A percentile compares a stretch with the other conserved stretches of the same genome.
phyloP scores from a whole-genome alignment of 2,888 invertebrate genomes.

The Nemotelus pantherinus region DNA sequence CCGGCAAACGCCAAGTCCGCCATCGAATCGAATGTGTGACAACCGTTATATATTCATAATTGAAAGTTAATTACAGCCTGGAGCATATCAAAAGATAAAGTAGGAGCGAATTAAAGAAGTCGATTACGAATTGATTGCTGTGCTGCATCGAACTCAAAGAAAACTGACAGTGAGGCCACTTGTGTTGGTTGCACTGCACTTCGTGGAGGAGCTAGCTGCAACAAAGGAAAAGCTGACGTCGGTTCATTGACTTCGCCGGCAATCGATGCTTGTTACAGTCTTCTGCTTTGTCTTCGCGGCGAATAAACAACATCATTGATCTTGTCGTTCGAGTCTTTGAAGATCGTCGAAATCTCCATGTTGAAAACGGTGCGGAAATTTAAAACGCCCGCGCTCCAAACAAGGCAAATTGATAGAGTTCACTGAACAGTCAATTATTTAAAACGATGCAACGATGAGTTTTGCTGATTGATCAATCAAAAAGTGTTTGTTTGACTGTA shows the following conservation, averaged over 20 bases:
- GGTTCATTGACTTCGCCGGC: not conserved
- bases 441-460: not conserved
- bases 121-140: not conserved
- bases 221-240: not conserved
- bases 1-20: not conserved
- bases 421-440: slow-evolving; percentile 5
- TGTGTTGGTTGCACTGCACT: not conserved
- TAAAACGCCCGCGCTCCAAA: not conserved
- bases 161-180: not conserved
- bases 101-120: not conserved
- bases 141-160: not conserved
- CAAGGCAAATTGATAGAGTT: not conserved
- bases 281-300: not conserved
- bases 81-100: slow-evolving; percentile 1
- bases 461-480: not conserved
- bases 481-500: not conserved
- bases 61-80: slow-evolving; percentile 32
- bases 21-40: slow-evolving; percentile 30
- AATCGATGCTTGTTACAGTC: not conserved
- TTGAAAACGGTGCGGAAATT: not conserved
- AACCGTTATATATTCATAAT: slow-evolving; percentile 36
- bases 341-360: not conserved
- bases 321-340: not conserved
- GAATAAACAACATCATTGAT: not conserved
- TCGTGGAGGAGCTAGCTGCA: not conserved